Evolutionary conservation across 2,888 invertebrate species (phyloP).

Genomic region (Kryphioiulus occultus): DNA sequence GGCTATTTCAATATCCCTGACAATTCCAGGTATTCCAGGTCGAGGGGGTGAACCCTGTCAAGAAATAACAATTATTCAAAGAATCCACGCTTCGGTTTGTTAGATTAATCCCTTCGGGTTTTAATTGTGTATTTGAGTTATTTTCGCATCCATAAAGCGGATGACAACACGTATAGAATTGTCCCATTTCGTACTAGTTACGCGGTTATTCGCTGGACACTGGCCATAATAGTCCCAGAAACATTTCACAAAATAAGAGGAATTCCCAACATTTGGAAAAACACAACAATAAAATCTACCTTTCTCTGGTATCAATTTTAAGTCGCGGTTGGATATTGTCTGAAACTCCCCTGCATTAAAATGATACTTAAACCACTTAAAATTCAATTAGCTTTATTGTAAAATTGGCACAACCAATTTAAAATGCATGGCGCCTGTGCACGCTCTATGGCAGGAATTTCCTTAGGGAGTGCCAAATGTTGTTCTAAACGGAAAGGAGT

Average conservation of each 20-base stretch:
- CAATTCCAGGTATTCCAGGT: no score
- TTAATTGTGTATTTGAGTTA: no score
- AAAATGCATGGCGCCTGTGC: not conserved
- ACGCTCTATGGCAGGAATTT: not conserved
- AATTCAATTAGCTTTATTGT: not conserved
- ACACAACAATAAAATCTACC: not conserved
- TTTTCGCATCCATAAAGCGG: no score
- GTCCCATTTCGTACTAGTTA: no score
- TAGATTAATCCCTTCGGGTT: no score
- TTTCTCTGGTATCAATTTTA: not conserved
- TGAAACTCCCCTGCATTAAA: not conserved
- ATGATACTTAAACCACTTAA: not conserved
- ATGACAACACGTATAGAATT: no score
- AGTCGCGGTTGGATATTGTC: not conserved
- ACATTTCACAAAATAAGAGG: not conserved
- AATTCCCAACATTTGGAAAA: not conserved
- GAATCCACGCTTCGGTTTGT: no score
- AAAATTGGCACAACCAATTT: not conserved
- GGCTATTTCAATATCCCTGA: no score
- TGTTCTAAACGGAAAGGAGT: not conserved
- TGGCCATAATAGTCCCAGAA: not conserved
- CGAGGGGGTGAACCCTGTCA: no score
- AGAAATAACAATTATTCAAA: no score
- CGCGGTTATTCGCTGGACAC: not conserved
- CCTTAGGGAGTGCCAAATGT: not conserved